A percentile compares a stretch with the other conserved stretches of the same genome.
Evolutionary conservation across 2,113 vertebrate genomes (phyloP).

Genomic region (Amazona vittata): DNA sequence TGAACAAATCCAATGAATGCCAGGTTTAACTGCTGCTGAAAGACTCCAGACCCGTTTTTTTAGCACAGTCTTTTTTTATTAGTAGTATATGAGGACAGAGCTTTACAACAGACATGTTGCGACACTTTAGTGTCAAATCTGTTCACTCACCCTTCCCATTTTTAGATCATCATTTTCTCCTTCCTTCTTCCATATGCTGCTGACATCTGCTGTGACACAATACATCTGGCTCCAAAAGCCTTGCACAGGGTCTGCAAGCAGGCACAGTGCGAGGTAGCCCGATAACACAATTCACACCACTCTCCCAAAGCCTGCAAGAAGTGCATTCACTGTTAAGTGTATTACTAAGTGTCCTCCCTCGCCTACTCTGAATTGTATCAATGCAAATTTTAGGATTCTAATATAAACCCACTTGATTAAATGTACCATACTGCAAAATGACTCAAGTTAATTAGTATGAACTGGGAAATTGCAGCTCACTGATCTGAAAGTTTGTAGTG

Average conservation of each 20-base stretch:
- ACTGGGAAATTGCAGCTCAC: constrained; percentile 36
- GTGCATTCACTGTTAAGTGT: background rate
- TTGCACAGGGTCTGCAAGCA: background rate
- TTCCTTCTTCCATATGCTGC: constrained; percentile 54
- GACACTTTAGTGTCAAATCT: background rate
- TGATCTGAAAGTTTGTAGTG: constrained; percentile 53
- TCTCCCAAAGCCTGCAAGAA: background rate
- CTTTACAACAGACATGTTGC: background rate
- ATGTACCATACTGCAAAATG: constrained; percentile 32
- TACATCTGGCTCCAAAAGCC: constrained; percentile 8
- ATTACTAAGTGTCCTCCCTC: background rate
- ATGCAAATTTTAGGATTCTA: constrained; percentile 48
- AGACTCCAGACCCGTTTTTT: background rate
- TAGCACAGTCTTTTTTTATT: background rate
- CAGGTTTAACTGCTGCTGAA: constrained; percentile 35
- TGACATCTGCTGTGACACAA: constrained; percentile 59
- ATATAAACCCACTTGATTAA: constrained; percentile 39
- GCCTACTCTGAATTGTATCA: background rate
- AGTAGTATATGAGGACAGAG: background rate
- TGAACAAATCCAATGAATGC: background rate
- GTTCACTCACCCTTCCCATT: constrained; percentile 36
- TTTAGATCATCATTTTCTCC: constrained; percentile 48
- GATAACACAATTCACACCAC: background rate
- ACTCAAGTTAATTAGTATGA: constrained; percentile 63
- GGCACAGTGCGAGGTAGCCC: background rate